phyloP scores from a whole-genome alignment of 37 sponge, comb jelly and placozoan species.

The Amphimedon queenslandica region DNA sequence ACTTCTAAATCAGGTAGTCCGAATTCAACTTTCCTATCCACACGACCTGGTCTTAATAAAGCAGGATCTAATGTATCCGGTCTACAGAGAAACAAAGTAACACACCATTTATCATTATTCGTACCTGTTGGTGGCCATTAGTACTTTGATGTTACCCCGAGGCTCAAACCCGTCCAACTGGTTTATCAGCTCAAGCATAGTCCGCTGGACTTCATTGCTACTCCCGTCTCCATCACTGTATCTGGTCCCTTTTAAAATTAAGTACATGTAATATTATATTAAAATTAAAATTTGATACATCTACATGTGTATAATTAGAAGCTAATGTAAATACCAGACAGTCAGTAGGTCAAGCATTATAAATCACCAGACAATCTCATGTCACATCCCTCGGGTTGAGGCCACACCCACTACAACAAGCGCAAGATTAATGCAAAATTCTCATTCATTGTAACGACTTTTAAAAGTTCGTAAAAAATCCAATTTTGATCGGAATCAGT shows the following conservation, averaged over 20 bases:
- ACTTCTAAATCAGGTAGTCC: constrained; percentile 95
- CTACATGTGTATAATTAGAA: neutral
- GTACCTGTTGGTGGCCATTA: constrained; percentile 94
- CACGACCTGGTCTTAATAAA: constrained; percentile 89
- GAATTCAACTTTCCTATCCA: constrained; percentile 97
- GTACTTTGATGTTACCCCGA: constrained; percentile 95
- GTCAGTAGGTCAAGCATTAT: too few relatives aligned
- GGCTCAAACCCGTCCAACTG: constrained; percentile 99
- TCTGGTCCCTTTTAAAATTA: constrained; percentile 54
- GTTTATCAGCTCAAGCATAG: constrained; percentile 99
- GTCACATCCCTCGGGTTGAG: too few relatives aligned
- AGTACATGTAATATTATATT: neutral
- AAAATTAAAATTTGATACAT: neutral
- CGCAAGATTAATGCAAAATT: too few relatives aligned
- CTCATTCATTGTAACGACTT: too few relatives aligned
- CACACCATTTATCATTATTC: neutral
- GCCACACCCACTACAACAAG: too few relatives aligned
- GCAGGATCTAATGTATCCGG: constrained; percentile 99
- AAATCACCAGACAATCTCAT: too few relatives aligned
- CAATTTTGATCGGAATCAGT: too few relatives aligned
- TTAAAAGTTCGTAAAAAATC: too few relatives aligned
- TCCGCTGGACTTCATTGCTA: constrained; percentile 97
- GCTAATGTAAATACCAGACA: too few relatives aligned
- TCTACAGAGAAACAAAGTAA: constrained; percentile 44
- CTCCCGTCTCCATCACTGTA: constrained; percentile 98